Conservation (phyloP, 2,888 invertebrate genomes). For the Thereva nobilitata region DNA sequence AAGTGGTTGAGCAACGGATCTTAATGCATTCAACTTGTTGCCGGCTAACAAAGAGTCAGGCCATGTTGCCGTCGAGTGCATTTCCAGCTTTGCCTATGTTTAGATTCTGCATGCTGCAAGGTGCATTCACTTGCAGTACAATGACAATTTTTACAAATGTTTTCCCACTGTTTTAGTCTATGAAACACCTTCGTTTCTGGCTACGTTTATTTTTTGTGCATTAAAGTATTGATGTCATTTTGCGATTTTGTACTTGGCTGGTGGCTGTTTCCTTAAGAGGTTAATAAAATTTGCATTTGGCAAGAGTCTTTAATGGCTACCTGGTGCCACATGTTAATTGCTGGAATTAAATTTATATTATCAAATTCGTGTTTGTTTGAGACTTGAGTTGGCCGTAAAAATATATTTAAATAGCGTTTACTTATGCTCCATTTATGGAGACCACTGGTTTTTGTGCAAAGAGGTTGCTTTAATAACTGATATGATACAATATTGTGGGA, state of each 20-base stretch:
- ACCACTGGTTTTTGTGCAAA: too few relatives aligned
- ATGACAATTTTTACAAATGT: conserved; percentile 33
- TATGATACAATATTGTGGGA: too few relatives aligned
- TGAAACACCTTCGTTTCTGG: conserved; percentile 2
- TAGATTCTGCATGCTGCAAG: conserved; percentile 5
- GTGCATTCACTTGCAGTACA: conserved; percentile 28
- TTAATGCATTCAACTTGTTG: conserved; percentile 19
- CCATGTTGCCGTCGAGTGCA: conserved; percentile 1
- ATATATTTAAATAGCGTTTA: too few relatives aligned
- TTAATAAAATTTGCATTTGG: background rate
- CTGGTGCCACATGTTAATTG: too few relatives aligned
- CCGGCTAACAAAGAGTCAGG: conserved; percentile 17
- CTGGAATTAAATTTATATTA: too few relatives aligned
- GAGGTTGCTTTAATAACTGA: too few relatives aligned
- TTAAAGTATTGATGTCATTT: background rate
- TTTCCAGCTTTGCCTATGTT: background rate
- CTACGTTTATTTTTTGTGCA: background rate
- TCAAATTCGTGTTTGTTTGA: too few relatives aligned
- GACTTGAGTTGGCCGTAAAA: too few relatives aligned
- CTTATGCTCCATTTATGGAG: too few relatives aligned
- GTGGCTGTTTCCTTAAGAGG: conserved; percentile 7
- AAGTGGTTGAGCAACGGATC: conserved; percentile 26
- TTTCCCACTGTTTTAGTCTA: conserved; percentile 24
- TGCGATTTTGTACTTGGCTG: conserved; percentile 3
- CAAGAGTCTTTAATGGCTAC: too few relatives aligned